Evolutionary conservation across 2,797 vertebrate species (phyloP).

Genomic region (Channa striata): DNA sequence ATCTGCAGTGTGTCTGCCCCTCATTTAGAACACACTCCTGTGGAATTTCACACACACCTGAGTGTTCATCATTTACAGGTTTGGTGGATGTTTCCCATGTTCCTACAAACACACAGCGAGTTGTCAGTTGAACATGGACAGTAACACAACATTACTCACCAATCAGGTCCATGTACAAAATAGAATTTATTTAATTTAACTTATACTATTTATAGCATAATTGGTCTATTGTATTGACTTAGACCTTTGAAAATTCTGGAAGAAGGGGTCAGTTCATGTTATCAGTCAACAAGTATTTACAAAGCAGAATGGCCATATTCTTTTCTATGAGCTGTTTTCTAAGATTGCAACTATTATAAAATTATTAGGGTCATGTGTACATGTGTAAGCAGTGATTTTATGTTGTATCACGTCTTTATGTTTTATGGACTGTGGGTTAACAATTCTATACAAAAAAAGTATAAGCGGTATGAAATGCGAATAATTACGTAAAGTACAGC

Average conservation of each 20-base stretch:
- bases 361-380: background rate
- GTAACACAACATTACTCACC: constrained; percentile 14
- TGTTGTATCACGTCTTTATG: background rate
- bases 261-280: no score
- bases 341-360: no score
- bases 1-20: background rate
- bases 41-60: constrained; percentile 65
- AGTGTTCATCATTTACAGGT: constrained; percentile 39
- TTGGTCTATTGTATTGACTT: no score
- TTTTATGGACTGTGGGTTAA: no score
- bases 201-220: no score
- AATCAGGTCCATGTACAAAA: background rate
- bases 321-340: no score
- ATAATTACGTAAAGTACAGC: no score
- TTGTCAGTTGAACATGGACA: constrained; percentile 39
- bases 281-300: background rate
- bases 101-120: constrained; percentile 25
- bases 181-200: background rate
- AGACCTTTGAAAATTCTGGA: background rate
- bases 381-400: constrained; percentile 2
- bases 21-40: constrained; percentile 35
- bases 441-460: no score
- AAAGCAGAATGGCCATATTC: background rate
- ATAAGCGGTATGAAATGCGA: no score
- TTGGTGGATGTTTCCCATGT: constrained; percentile 34